Evolutionary conservation across 2,888 invertebrate genomes (phyloP).

Genomic region (Graphium colonna): DNA sequence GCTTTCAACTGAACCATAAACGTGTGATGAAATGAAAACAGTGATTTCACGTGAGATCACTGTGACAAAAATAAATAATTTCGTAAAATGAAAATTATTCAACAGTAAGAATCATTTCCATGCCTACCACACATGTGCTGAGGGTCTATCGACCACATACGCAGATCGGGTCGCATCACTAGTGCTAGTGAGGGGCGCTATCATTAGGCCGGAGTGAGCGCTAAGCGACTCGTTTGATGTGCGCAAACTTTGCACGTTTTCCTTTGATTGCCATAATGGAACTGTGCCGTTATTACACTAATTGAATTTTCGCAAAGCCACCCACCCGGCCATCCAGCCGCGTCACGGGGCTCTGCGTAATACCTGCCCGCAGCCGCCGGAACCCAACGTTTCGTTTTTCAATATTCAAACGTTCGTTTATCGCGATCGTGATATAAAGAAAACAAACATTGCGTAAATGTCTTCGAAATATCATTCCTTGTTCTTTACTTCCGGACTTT

Average conservation of each 20-base stretch:
- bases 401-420: conserved; percentile 12
- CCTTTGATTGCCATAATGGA: conserved; percentile 76
- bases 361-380: conserved; percentile 28
- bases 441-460: too few species aligned
- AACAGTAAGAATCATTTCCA: too few species aligned
- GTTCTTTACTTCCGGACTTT: too few species aligned
- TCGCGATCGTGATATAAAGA: too few species aligned
- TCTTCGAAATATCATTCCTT: too few species aligned
- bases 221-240: conserved; percentile 73
- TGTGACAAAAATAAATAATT: too few species aligned
- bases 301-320: conserved; percentile 66
- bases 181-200: conserved; percentile 38
- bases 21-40: too few species aligned
- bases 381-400: conserved; percentile 14
- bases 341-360: conserved; percentile 38
- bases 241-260: conserved; percentile 67
- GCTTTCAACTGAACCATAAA: too few species aligned
- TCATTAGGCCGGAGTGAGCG: conserved; percentile 53
- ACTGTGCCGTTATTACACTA: conserved; percentile 73
- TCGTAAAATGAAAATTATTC: too few species aligned
- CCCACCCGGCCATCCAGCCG: conserved; percentile 39
- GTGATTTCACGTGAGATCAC: too few species aligned
- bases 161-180: conserved; percentile 27
- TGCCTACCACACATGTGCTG: too few species aligned
- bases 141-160: too few species aligned